Percentiles rank a stretch among this genome's conserved stretches.
Conservation (phyloP, 2,797 vertebrate species). For the Darevskia mixta region DNA sequence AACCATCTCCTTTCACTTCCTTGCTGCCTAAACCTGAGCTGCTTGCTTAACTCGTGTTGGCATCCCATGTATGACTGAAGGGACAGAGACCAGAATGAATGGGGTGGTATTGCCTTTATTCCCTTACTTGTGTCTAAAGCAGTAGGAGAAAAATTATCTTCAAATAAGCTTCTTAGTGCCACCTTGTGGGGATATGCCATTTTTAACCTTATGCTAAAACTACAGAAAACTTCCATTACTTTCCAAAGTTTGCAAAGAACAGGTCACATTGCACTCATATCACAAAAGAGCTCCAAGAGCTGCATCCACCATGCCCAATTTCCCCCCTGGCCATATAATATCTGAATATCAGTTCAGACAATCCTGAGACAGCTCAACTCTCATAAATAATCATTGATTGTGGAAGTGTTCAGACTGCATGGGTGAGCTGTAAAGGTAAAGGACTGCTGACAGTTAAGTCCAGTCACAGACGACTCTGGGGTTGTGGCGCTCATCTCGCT, state of each 20-base stretch:
- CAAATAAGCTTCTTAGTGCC: conserved; percentile 65
- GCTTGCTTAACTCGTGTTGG: conserved; percentile 8
- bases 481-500: too few relatives aligned
- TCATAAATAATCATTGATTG: background rate
- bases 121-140: conserved; percentile 14
- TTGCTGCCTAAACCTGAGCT: background rate
- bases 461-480: too few relatives aligned
- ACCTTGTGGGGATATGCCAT: conserved; percentile 59
- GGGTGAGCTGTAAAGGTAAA: too few relatives aligned
- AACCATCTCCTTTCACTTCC: background rate
- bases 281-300: background rate
- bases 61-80: background rate
- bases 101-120: background rate
- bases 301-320: background rate
- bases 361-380: background rate
- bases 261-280: background rate
- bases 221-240: rapidly evolving
- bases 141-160: background rate
- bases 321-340: too few relatives aligned
- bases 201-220: rapidly evolving
- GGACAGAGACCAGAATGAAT: background rate
- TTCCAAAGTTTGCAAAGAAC: background rate
- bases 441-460: too few relatives aligned
- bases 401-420: background rate
- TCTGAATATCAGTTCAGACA: background rate